Evolutionary conservation across 2,888 invertebrate genomes (phyloP).

Genomic region (Agrenia bidenticulata): DNA sequence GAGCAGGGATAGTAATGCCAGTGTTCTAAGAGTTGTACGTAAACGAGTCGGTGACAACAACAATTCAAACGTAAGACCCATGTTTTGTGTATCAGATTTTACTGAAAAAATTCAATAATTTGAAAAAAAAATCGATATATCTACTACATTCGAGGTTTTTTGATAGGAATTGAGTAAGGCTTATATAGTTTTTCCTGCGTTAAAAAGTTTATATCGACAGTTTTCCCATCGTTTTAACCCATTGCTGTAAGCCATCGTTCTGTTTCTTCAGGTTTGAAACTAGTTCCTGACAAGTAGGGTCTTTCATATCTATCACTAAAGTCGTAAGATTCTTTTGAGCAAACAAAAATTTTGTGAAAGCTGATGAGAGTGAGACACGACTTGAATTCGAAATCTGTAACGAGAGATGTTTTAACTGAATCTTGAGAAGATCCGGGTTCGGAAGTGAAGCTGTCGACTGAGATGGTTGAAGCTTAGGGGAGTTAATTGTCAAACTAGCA

Average conservation of each 20-base stretch:
- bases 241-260: no score
- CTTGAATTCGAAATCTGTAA: not conserved
- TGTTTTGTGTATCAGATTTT: no score
- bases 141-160: no score
- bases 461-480: conserved; percentile 1
- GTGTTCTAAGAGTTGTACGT: conserved; percentile 49
- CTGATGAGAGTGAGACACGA: not conserved
- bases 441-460: not conserved
- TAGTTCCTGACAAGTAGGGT: not conserved
- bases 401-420: not conserved
- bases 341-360: not conserved
- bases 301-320: not conserved
- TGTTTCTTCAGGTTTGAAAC: no score
- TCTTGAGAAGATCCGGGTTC: not conserved
- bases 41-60: conserved; percentile 47
- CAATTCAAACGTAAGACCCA: conserved; percentile 35
- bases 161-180: no score
- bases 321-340: not conserved
- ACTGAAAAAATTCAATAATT: no score
- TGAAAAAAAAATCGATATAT: no score
- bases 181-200: no score
- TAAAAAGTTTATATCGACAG: no score
- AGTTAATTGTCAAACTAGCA: not conserved
- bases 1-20: conserved; percentile 28
- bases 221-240: no score